Percentiles rank a stretch among this genome's conserved stretches.
Conservation (phyloP, 1,140 invertebrate species). For the Drosophila suzukii region DNA sequence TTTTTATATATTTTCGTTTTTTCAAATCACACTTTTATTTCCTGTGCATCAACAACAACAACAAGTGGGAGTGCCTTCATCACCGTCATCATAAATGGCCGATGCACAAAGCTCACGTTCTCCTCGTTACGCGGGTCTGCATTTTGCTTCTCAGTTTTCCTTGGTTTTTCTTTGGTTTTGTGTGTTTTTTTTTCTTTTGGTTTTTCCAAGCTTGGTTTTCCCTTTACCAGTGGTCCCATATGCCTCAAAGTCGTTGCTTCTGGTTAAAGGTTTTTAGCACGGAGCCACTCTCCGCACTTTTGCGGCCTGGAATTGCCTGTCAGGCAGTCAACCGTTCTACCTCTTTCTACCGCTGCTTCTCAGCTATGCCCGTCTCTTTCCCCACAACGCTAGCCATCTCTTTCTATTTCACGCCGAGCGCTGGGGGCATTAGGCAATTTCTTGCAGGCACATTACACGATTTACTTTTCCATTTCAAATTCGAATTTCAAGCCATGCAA, state of each 20-base stretch:
- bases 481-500: slow-evolving; percentile 77
- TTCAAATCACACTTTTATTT: background rate
- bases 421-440: slow-evolving; percentile 74
- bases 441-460: slow-evolving; percentile 80
- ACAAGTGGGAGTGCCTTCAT: slow-evolving; percentile 63
- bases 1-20: too few relatives aligned
- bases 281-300: slow-evolving; percentile 62
- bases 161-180: slow-evolving; percentile 13
- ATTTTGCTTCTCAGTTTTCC: slow-evolving; percentile 17
- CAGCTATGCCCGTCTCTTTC: slow-evolving; percentile 4
- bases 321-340: slow-evolving; percentile 19
- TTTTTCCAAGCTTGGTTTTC: slow-evolving; percentile 28
- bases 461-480: slow-evolving; percentile 78
- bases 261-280: slow-evolving; percentile 70
- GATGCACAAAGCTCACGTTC: slow-evolving; percentile 66
- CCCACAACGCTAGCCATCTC: background rate
- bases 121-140: slow-evolving; percentile 66
- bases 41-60: slow-evolving; percentile 50
- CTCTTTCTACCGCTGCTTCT: slow-evolving; percentile 1
- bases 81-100: slow-evolving; percentile 67
- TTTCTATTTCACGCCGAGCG: slow-evolving; percentile 16
- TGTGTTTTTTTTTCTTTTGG: slow-evolving; percentile 10
- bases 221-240: slow-evolving; percentile 58
- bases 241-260: slow-evolving; percentile 71
- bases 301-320: slow-evolving; percentile 65